Conservation (phyloP, 2,888 invertebrate genomes). For the Baronia brevicornis region DNA sequence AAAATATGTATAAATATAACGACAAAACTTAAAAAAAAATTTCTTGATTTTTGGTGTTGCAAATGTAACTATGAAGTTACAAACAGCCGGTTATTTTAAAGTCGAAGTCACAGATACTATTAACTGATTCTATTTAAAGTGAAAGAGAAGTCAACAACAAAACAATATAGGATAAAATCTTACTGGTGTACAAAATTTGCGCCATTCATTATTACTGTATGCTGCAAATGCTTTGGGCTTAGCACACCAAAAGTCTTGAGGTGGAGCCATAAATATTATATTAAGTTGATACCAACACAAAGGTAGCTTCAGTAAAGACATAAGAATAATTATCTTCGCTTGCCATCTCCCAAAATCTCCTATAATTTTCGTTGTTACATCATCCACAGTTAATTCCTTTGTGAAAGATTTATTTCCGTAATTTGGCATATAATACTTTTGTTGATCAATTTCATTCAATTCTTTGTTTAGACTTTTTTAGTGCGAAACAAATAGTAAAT, state of each 20-base stretch:
- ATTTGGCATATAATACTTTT: too few relatives aligned
- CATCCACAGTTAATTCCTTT: slow-evolving; percentile 21
- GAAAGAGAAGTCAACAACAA: neutral
- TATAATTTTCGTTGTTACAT: slow-evolving; percentile 51
- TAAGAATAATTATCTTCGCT: slow-evolving; percentile 61
- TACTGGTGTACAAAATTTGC: slow-evolving; percentile 52
- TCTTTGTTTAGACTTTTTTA: slow-evolving; percentile 13
- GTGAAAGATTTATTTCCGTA: too few relatives aligned
- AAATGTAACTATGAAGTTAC: too few relatives aligned
- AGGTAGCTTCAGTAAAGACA: slow-evolving; percentile 76
- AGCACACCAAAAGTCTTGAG: slow-evolving; percentile 75
- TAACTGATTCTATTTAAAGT: too few relatives aligned
- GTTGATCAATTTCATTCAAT: slow-evolving; percentile 6
- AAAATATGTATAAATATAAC: too few relatives aligned
- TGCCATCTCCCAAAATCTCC: slow-evolving; percentile 79
- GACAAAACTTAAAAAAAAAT: too few relatives aligned
- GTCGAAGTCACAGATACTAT: too few relatives aligned
- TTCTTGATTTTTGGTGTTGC: too few relatives aligned
- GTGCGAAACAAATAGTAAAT: slow-evolving; percentile 8
- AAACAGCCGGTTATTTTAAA: too few relatives aligned
- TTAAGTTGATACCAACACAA: slow-evolving; percentile 78
- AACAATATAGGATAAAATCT: slow-evolving; percentile 22
- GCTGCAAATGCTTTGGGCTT: slow-evolving; percentile 39
- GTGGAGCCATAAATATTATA: slow-evolving; percentile 77
- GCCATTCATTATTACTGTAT: slow-evolving; percentile 58